Conservation (phyloP, 2,113 vertebrate genomes). For the Trichomycterus rosablanca region DNA sequence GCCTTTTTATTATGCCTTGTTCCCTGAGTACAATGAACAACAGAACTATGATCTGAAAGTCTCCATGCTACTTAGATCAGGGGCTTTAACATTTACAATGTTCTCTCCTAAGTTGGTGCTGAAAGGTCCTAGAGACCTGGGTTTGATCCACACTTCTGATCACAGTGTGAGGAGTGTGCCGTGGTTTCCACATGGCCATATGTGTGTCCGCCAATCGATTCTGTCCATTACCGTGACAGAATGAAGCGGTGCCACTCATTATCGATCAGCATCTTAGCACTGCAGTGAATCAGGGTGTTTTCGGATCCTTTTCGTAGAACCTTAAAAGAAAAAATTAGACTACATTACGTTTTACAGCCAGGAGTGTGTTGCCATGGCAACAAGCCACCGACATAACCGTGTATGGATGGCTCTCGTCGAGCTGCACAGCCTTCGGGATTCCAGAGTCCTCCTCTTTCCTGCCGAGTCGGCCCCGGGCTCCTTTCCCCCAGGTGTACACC, state of each 20-base stretch:
- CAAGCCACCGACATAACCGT: slow-evolving; percentile 89
- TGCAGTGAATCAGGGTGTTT: not conserved
- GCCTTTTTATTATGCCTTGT: slow-evolving; percentile 21
- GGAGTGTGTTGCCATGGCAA: slow-evolving; percentile 95
- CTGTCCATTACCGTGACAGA: no score
- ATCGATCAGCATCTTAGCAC: no score
- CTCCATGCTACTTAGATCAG: not conserved
- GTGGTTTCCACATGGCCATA: no score
- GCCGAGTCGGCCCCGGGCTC: slow-evolving; percentile 89
- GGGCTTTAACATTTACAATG: not conserved
- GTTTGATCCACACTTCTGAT: no score
- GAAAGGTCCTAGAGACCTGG: no score
- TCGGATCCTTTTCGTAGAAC: slow-evolving; percentile 17
- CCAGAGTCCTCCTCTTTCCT: slow-evolving; percentile 86
- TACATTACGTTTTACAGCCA: slow-evolving; percentile 91
- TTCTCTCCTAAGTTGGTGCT: no score
- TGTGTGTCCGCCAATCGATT: no score
- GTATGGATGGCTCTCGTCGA: slow-evolving; percentile 85
- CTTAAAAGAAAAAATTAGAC: slow-evolving; percentile 32
- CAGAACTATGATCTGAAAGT: slow-evolving; percentile 8
- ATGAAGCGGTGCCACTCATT: no score
- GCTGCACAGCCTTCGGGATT: slow-evolving; percentile 77
- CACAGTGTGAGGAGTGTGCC: no score
- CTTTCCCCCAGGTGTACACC: slow-evolving; percentile 96
- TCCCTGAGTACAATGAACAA: slow-evolving; percentile 28